Evolutionary conservation across 2,797 vertebrate genomes (phyloP), one percentile per base, ranked within the genome.

Genomic region (Pipistrellus pipistrellus): DNA sequence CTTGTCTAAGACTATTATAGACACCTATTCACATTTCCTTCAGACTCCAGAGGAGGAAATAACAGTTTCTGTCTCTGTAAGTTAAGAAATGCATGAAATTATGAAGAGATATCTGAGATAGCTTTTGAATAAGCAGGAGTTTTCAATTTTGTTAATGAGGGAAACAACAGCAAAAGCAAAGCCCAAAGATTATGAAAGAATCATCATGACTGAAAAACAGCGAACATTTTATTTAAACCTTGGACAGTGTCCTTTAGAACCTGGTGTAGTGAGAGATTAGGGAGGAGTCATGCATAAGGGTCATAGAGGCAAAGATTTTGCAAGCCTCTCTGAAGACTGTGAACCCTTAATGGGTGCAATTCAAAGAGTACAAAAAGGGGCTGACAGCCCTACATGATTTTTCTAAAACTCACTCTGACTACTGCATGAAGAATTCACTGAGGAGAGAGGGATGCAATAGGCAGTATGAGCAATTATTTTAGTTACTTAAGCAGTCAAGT

Each of bases 331-430:
- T 46, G 23, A 83, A 51, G 20, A 2, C 35, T 84, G 20, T 78
- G 30, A 69, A 80, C 20, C 13, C 13, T 20, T 57, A 32, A 18
- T n/a, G 46, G 27, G 17, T n/a, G 46, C 25, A 92, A 38, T 59
- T 85, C 23, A 64, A 66, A 95, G 32, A 88, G 35, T 78, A 71
- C 21, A 18, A n/a, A 93, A 95, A 72, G 66, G 38, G 59, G 1
- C 48, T 30, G 30, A 53, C 7, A 38, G 17, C 17, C 21, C 53
- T 71, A 13, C 11, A 32, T 27, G 3, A 15, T 62, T 75, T 46
- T 46, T 41, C 66, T 23, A 76, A 89, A 73, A 5, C 9, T 90
- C 32, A 64, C 17, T 44, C 41, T 75, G 41, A 93, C 27, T 18
- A 17, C 0, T 80, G 25, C 27, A 12, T 44, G 21, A 30, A 51